A percentile compares a stretch with the other conserved stretches of the same genome.
These are phyloP conservation scores for Siderastrea radians DNA, from an alignment of 92 coral and sea anemone genomes.

Conservation along the genomic window DNA sequence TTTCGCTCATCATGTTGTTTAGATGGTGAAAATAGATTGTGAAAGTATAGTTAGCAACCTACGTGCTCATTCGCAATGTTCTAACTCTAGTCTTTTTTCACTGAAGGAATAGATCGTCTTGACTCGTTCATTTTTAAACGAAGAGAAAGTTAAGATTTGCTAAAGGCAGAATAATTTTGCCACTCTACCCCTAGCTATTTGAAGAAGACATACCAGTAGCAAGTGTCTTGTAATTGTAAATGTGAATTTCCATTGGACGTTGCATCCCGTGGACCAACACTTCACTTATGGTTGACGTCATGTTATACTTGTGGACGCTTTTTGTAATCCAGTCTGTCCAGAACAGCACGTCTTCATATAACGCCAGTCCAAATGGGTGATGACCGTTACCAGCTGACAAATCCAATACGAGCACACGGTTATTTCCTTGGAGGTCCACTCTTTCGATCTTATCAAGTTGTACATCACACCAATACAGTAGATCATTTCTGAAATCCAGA, in stretches of 20 bases:
- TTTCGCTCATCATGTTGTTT: too few relatives aligned
- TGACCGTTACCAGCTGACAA: background rate
- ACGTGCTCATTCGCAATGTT: too few relatives aligned
- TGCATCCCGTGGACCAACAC: slow-evolving; percentile 21
- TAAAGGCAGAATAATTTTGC: background rate
- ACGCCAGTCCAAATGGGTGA: slow-evolving; percentile 29
- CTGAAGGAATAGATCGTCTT: too few relatives aligned
- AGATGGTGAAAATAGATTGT: too few relatives aligned
- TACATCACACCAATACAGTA: slow-evolving; percentile 71
- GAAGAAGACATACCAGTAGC: background rate
- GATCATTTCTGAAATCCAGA: slow-evolving; percentile 47
- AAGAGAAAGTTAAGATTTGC: background rate
- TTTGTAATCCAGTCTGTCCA: slow-evolving; percentile 64
- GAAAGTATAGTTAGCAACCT: too few relatives aligned
- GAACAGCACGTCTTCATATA: slow-evolving; percentile 38
- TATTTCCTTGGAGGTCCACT: slow-evolving; percentile 65
- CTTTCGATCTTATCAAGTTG: slow-evolving; percentile 51
- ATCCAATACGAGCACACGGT: slow-evolving; percentile 42
- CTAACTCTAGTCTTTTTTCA: too few relatives aligned
- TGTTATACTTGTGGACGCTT: slow-evolving; percentile 57
- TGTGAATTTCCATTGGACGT: slow-evolving; percentile 26
- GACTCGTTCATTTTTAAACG: too few relatives aligned
- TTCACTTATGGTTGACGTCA: slow-evolving; percentile 10
- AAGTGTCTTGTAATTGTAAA: background rate
- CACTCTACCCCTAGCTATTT: background rate